Conservation (phyloP, 2,888 invertebrate genomes). For the Zele albiditarsus region DNA sequence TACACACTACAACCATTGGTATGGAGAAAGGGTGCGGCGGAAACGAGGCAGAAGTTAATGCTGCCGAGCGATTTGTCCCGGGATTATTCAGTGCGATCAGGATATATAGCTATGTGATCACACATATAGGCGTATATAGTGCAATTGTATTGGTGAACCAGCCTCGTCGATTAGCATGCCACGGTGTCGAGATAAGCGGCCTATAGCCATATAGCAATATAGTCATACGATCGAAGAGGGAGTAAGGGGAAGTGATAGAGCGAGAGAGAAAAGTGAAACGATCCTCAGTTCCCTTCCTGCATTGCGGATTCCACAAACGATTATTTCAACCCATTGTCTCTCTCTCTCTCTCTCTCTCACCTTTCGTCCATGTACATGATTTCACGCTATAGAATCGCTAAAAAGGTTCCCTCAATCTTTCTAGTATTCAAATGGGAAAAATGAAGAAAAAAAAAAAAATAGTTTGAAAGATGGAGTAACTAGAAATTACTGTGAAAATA, state of each 20-base stretch:
- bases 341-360: conserved; percentile 17
- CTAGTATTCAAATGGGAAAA: too few relatives aligned
- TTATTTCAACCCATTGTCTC: conserved; percentile 56
- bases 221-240: conserved; percentile 49
- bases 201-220: conserved; percentile 63
- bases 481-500: too few relatives aligned
- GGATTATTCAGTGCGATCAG: conserved; percentile 70
- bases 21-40: conserved; percentile 34
- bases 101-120: conserved; percentile 56
- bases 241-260: background rate
- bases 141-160: conserved; percentile 48
- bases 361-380: background rate
- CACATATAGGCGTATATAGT: conserved; percentile 38
- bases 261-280: conserved; percentile 42
- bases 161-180: conserved; percentile 68
- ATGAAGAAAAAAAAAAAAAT: too few relatives aligned
- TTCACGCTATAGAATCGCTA: background rate
- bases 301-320: conserved; percentile 52
- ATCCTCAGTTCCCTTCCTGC: conserved; percentile 45
- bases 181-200: conserved; percentile 69
- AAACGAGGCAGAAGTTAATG: conserved; percentile 61
- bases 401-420: background rate
- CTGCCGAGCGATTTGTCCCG: conserved; percentile 61
- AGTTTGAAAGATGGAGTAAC: too few relatives aligned
- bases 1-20: background rate